Conservation (phyloP, 2,888 invertebrate genomes). For the Drosophila diplacantha region DNA sequence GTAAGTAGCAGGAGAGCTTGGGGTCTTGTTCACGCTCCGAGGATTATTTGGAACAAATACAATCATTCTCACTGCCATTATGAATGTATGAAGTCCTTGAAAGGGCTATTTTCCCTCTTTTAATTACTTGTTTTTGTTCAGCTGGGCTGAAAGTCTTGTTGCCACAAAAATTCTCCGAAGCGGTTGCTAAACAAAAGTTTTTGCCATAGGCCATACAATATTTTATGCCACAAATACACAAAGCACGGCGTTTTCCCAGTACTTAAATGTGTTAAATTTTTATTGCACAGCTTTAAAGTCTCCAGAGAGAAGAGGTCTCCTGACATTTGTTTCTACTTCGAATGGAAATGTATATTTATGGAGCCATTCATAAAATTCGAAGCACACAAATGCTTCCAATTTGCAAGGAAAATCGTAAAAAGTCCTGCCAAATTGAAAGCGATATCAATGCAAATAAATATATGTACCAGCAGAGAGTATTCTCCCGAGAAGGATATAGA, state of each 20-base stretch:
- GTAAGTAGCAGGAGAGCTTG: not conserved
- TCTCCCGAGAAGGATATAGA: not conserved
- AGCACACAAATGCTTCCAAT: conserved; percentile 9
- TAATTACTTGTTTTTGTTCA: conserved; percentile 7
- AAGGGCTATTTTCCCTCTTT: conserved; percentile 7
- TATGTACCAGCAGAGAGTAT: not conserved
- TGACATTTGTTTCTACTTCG: conserved; percentile 1
- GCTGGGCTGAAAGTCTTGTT: conserved; percentile 4
- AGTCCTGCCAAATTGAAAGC: conserved; percentile 4
- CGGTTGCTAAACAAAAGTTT: not conserved
- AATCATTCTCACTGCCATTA: conserved; percentile 3
- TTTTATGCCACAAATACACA: conserved; percentile 6
- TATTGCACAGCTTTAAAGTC: conserved; percentile 8
- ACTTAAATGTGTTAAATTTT: conserved; percentile 11
- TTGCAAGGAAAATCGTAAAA: conserved; percentile 6
- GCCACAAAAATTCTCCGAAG: conserved; percentile 11
- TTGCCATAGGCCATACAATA: not conserved
- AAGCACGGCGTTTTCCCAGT: not conserved
- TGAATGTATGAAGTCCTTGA: not conserved
- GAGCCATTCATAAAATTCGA: conserved; percentile 4
- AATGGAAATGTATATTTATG: conserved; percentile 3
- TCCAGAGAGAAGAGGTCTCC: not conserved
- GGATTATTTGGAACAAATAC: conserved; percentile 25
- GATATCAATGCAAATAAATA: conserved; percentile 9
- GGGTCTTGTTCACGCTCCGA: not conserved